Conservation (phyloP, 1,140 invertebrate genomes). For the Pinna nobilis region DNA sequence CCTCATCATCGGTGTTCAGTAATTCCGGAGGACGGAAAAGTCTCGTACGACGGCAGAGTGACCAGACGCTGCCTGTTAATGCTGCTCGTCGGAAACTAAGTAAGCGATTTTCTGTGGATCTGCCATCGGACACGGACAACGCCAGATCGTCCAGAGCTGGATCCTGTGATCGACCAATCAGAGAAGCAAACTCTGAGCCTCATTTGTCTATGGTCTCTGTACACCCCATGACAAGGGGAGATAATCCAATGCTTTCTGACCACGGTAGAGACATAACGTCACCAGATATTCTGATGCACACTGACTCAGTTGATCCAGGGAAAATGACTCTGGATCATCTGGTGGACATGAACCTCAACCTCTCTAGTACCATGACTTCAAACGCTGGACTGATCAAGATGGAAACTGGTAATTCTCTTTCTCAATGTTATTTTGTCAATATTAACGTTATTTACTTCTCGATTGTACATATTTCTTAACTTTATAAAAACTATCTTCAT, state of each 20-base stretch:
- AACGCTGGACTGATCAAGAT: slow-evolving; percentile 26
- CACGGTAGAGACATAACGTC: slow-evolving; percentile 52
- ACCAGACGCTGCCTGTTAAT: slow-evolving; percentile 28
- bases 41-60: slow-evolving; percentile 33
- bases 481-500: no score
- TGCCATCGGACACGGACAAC: slow-evolving; percentile 48
- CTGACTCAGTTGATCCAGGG: slow-evolving; percentile 25
- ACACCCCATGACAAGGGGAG: slow-evolving; percentile 45
- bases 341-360: slow-evolving; percentile 6
- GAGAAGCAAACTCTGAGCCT: slow-evolving; percentile 68
- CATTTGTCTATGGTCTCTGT: slow-evolving; percentile 53
- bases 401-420: slow-evolving; percentile 52
- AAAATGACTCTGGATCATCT: slow-evolving; percentile 13
- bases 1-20: slow-evolving; percentile 6
- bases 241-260: slow-evolving; percentile 57
- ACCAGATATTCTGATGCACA: slow-evolving; percentile 64
- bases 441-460: not conserved
- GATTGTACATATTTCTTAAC: no score
- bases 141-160: slow-evolving; percentile 18
- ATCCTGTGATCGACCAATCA: slow-evolving; percentile 48
- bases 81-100: slow-evolving; percentile 44
- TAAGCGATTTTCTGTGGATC: slow-evolving; percentile 69
- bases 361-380: not conserved
- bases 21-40: not conserved
- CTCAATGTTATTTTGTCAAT: not conserved